Evolutionary conservation across 2,797 vertebrate genomes (phyloP), one percentile per base, ranked within the genome.

Genomic region (Pangasius sanitwongsei): DNA sequence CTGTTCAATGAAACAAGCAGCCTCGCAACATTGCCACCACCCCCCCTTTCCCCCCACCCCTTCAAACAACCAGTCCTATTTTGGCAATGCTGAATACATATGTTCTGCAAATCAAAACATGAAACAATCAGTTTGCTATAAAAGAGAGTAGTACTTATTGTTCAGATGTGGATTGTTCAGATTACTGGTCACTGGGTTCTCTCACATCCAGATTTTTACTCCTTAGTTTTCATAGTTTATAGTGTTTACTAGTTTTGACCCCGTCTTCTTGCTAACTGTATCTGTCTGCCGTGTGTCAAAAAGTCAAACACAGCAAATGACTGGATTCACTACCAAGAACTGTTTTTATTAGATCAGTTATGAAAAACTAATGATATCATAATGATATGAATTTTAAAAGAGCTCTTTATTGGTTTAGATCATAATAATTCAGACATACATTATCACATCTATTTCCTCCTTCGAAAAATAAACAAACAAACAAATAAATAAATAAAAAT

Each of bases 1-100:
- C 91, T 92, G 90, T 85, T 92, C 87, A 57, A 48, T 81, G 78
- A 89, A 90, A 87, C 86, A 44, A 90, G 86, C 91, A 91, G 87
- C 84, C 90, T 89, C 55, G 77, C 80, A 89, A 83, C 86, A 87
- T 72, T 83, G 57, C 37, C 69, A 88, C 11, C 48, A 1, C 53
- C 23, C 44, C n/a, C 15, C 6, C 4, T 3, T 37, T 15, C 41
- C 48, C n/a, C 48, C 25, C 44, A 85, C 59, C 86, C 28, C 50
- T 87, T 80, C 53, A 85, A 85, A 87, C 50, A 80, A 78, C 37
- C 55, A 70, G 15, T 85, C 63, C 44, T 53, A 78, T 86, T 90
- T 80, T 61, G 9, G 57, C 75, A 87, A 78, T 63, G 61, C 28
- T 63, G 84, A 86, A 88, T 81, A 81, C 87, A 92, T 85, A 88